These are phyloP conservation scores for Xyliphius kryptos DNA, from an alignment of 2,113 vertebrate species.

Conservation along the genomic window DNA sequence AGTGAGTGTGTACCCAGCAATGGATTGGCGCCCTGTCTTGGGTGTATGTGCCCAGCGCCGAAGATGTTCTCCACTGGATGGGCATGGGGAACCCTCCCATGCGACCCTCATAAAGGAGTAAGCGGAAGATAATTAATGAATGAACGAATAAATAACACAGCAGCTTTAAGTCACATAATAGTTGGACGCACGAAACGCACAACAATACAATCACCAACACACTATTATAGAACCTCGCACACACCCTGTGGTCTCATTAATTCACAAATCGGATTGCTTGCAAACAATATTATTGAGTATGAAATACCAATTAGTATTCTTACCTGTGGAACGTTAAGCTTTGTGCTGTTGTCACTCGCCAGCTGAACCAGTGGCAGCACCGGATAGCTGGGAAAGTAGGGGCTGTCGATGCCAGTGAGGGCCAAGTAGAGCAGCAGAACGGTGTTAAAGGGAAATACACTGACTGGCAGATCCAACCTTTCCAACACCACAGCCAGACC, in stretches of 20 bases:
- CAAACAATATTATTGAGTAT: background rate
- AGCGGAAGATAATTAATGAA: no score
- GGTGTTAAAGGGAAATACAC: slow-evolving; percentile 66
- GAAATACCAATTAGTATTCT: background rate
- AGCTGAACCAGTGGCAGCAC: slow-evolving; percentile 32
- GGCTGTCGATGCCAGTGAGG: slow-evolving; percentile 55
- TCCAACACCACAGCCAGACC: slow-evolving; percentile 53
- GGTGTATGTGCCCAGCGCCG: no score
- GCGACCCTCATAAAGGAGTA: no score
- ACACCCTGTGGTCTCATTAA: background rate
- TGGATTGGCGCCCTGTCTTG: no score
- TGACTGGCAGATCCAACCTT: slow-evolving; percentile 59
- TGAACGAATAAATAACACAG: no score
- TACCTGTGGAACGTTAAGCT: slow-evolving; percentile 51
- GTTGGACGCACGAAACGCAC: no score
- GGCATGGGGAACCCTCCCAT: no score
- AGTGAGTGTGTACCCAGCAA: no score
- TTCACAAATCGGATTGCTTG: background rate
- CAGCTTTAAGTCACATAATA: no score
- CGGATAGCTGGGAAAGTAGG: slow-evolving; percentile 55
- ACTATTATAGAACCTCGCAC: no score
- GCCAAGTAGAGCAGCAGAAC: slow-evolving; percentile 60
- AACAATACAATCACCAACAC: no score
- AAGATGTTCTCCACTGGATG: no score
- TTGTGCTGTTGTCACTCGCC: slow-evolving; percentile 48